phyloP scores from a whole-genome alignment of 2,113 vertebrate genomes.

The Archocentrus centrarchus region DNA sequence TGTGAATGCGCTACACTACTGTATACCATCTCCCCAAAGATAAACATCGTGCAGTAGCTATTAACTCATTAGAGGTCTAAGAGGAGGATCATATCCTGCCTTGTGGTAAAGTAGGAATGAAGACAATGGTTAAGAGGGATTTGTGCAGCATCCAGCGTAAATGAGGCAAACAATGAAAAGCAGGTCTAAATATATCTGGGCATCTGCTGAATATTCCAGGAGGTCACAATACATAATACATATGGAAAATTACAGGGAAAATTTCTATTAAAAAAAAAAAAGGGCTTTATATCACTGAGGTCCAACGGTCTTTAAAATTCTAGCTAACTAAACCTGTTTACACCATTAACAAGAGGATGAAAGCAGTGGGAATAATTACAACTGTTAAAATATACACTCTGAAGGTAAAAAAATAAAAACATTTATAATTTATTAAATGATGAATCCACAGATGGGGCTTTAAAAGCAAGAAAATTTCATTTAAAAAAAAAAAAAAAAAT shows the following conservation, averaged over 20 bases:
- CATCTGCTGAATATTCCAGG: conserved; percentile 15
- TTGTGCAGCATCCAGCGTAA: conserved; percentile 31
- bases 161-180: conserved; percentile 35
- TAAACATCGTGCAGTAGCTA: conserved; percentile 53
- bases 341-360: background rate
- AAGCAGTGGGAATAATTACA: background rate
- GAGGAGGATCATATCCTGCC: conserved; percentile 49
- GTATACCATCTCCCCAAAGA: conserved; percentile 35
- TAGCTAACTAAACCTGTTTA: background rate
- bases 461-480: background rate
- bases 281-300: background rate
- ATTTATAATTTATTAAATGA: background rate
- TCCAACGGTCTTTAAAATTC: background rate
- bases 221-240: background rate
- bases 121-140: conserved; percentile 36
- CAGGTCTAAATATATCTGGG: conserved; percentile 24
- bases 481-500: background rate
- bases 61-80: conserved; percentile 63
- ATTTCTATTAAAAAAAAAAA: background rate
- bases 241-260: background rate
- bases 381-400: background rate
- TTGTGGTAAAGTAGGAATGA: conserved; percentile 17
- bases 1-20: conserved; percentile 19
- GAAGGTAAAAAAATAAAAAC: background rate
- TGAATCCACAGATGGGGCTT: background rate